Evolutionary conservation across 2,888 invertebrate species (phyloP).

Genomic region (Baccha elongata): DNA sequence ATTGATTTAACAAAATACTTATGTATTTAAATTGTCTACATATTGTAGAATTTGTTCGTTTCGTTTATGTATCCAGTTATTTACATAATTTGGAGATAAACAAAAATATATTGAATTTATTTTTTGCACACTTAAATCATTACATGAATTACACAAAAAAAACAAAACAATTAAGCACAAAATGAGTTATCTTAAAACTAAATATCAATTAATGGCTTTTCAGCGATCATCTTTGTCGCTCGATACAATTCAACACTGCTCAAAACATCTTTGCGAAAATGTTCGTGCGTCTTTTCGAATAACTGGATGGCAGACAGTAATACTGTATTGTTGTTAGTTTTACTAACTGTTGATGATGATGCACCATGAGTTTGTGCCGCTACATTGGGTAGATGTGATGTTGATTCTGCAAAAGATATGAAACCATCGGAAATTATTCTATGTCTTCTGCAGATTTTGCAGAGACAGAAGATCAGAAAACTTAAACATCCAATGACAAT

Average conservation of each 20-base stretch:
- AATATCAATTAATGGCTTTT: conserved; percentile 80
- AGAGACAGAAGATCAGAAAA: conserved; percentile 33
- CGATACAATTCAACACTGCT: conserved; percentile 78
- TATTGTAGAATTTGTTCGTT: background rate
- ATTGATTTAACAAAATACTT: background rate
- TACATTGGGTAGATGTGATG: conserved; percentile 29
- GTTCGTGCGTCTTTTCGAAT: conserved; percentile 78
- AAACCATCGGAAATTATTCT: conserved; percentile 41
- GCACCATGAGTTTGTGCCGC: background rate
- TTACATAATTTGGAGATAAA: background rate
- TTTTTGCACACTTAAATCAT: background rate
- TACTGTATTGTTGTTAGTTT: conserved; percentile 70
- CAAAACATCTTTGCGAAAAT: conserved; percentile 78
- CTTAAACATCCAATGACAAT: conserved; percentile 40
- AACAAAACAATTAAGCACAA: conserved; percentile 63
- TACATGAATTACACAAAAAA: conserved; percentile 45
- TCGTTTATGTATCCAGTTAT: background rate
- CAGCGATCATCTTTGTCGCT: conserved; percentile 75
- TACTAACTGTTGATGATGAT: conserved; percentile 18
- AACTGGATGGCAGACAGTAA: conserved; percentile 66
- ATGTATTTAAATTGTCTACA: background rate
- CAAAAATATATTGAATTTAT: background rate
- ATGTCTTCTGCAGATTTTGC: conserved; percentile 39
- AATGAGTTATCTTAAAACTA: conserved; percentile 74
- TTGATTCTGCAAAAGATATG: conserved; percentile 62